A percentile compares a stretch with the other conserved stretches of the same genome.
phyloP scores from a whole-genome alignment of 2,113 vertebrate genomes.

The Gambusia holbrooki region DNA sequence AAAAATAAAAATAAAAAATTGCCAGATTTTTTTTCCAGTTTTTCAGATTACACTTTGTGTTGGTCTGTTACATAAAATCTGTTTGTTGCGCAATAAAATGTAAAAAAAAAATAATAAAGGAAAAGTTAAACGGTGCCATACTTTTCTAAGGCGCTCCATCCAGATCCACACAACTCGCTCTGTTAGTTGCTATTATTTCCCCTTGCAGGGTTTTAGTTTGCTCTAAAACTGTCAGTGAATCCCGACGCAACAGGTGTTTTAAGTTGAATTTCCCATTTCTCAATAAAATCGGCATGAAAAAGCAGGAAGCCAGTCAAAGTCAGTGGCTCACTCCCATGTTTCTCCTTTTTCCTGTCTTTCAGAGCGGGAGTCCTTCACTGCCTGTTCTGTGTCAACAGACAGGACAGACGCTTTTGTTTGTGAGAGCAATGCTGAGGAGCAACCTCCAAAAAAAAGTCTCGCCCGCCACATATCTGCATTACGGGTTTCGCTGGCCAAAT shows the following conservation, averaged over 20 bases:
- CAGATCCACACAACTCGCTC: too few relatives aligned
- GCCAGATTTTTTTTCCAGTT: too few relatives aligned
- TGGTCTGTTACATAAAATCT: background rate
- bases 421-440: slow-evolving; percentile 69
- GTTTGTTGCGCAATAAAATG: background rate
- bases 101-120: too few relatives aligned
- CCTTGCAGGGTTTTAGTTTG: slow-evolving; percentile 60
- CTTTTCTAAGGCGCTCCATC: background rate
- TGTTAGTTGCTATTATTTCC: slow-evolving; percentile 20
- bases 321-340: slow-evolving; percentile 75
- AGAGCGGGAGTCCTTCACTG: slow-evolving; percentile 81
- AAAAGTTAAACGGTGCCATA: background rate
- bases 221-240: slow-evolving; percentile 55
- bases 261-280: slow-evolving; percentile 24
- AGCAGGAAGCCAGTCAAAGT: slow-evolving; percentile 51
- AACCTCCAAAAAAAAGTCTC: slow-evolving; percentile 68
- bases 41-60: background rate
- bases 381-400: slow-evolving; percentile 80
- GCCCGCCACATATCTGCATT: slow-evolving; percentile 73
- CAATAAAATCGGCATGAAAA: slow-evolving; percentile 70
- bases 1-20: too few relatives aligned
- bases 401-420: slow-evolving; percentile 82
- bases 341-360: slow-evolving; percentile 83
- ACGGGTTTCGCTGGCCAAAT: slow-evolving; percentile 69
- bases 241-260: slow-evolving; percentile 30